Evolutionary conservation across 2,888 invertebrate species (phyloP).

Genomic region (Cremastobaeus sp.): DNA sequence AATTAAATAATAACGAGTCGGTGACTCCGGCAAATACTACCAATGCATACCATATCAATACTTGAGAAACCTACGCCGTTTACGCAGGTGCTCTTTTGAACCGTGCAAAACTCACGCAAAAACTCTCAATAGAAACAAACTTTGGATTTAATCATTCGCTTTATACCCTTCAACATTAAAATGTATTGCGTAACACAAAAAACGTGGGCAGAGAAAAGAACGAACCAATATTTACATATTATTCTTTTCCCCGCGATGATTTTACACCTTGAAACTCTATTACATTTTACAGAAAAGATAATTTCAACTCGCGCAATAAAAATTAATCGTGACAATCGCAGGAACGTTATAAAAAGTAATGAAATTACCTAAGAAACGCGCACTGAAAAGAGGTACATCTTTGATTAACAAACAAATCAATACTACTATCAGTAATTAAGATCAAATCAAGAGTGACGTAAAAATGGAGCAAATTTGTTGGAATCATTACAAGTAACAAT

Average conservation of each 20-base stretch:
- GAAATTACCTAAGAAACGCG: conserved; percentile 67
- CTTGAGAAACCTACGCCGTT: conserved; percentile 19
- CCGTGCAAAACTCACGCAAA: conserved; percentile 56
- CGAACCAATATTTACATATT: conserved; percentile 72
- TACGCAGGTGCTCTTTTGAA: conserved; percentile 54
- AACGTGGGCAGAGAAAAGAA: conserved; percentile 64
- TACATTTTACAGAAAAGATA: conserved; percentile 38
- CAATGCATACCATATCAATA: conserved; percentile 15
- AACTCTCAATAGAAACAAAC: conserved; percentile 57
- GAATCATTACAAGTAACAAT: too few relatives aligned
- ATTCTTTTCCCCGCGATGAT: conserved; percentile 63
- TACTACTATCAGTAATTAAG: too few relatives aligned
- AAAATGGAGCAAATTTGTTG: too few relatives aligned
- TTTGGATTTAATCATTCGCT: conserved; percentile 43
- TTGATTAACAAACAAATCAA: too few relatives aligned
- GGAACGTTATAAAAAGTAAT: conserved; percentile 62
- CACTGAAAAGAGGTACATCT: too few relatives aligned
- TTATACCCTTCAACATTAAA: conserved; percentile 53
- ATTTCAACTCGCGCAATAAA: conserved; percentile 43
- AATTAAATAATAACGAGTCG: conserved; percentile 9
- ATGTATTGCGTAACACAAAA: conserved; percentile 57
- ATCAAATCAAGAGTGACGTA: too few relatives aligned
- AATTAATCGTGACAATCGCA: conserved; percentile 51
- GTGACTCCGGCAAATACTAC: conserved; percentile 52
- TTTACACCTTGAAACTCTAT: conserved; percentile 39